Evolutionary conservation across 2,888 invertebrate genomes (phyloP).

Genomic region (Ophonus ardosiacus): DNA sequence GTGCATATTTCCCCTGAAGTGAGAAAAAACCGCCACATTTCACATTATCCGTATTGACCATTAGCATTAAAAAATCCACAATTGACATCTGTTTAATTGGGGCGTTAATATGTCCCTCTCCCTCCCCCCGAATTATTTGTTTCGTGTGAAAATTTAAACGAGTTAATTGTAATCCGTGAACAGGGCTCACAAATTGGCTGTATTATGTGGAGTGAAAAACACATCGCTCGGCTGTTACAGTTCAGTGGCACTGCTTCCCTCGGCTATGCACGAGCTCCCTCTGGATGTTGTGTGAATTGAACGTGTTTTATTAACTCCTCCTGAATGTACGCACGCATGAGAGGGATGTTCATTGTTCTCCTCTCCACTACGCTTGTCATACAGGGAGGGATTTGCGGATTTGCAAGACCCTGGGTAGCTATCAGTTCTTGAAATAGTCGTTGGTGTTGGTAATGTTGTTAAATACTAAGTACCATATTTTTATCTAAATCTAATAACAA

Average conservation of each 20-base stretch:
- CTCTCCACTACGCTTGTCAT: background rate
- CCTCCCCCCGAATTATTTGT: background rate
- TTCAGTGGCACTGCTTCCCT: conserved; percentile 3
- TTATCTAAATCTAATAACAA: no score
- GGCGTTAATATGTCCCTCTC: background rate
- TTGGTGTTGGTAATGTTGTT: no score
- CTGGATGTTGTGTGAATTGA: conserved; percentile 33
- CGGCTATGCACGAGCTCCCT: background rate
- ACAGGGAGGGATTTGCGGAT: no score
- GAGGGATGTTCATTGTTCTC: conserved; percentile 30
- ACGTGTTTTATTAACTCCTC: conserved; percentile 41
- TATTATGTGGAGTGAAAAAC: conserved; percentile 36
- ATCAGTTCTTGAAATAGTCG: no score
- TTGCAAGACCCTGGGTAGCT: no score
- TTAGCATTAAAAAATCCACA: background rate
- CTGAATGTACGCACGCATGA: conserved; percentile 12
- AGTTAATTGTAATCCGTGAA: conserved; percentile 35
- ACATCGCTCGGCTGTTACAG: background rate
- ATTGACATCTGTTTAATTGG: background rate
- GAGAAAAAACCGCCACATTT: background rate
- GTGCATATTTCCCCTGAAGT: background rate
- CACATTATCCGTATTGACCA: background rate
- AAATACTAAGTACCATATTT: no score
- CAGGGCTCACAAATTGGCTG: conserved; percentile 24
- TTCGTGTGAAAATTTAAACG: conserved; percentile 11